Percentiles rank a stretch among this genome's conserved stretches.
These are phyloP conservation scores for Tretioscincus oriximinensis DNA, from an alignment of 2,113 vertebrate species.

Conservation along the genomic window DNA sequence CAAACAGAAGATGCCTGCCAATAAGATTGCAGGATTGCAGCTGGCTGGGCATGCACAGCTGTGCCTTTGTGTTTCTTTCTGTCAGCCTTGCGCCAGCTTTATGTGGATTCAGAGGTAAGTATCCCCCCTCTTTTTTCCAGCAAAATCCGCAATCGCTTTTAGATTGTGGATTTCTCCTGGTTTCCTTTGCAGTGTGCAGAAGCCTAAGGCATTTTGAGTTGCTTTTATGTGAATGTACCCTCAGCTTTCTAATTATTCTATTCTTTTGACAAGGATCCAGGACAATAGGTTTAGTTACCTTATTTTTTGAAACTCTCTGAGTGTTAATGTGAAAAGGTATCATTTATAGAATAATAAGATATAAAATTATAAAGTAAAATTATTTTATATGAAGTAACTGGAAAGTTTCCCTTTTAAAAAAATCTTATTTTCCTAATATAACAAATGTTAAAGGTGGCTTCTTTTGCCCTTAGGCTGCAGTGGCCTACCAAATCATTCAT, in stretches of 20 bases:
- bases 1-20: too few relatives aligned
- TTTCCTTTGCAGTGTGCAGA: too few relatives aligned
- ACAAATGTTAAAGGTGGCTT: conserved; percentile 17
- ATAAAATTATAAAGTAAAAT: not conserved
- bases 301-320: not conserved
- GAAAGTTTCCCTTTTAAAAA: not conserved
- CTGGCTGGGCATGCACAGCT: too few relatives aligned
- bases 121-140: too few relatives aligned
- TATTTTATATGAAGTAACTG: not conserved
- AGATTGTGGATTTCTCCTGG: too few relatives aligned
- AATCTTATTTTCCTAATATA: not conserved
- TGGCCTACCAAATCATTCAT: conserved; percentile 19
- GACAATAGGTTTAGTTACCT: not conserved
- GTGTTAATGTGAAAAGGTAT: not conserved
- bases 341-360: not conserved
- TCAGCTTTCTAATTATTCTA: not conserved
- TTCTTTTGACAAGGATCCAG: not conserved
- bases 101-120: too few relatives aligned
- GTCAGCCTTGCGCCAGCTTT: too few relatives aligned
- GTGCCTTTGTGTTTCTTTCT: too few relatives aligned
- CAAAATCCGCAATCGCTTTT: too few relatives aligned
- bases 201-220: too few relatives aligned
- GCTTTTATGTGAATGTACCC: too few relatives aligned
- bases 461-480: conserved; percentile 8
- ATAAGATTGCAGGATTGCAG: too few relatives aligned